Evolutionary conservation across 2,113 vertebrate genomes (phyloP), one percentile per base, ranked within the genome.

Genomic region (Salminus brasiliensis): DNA sequence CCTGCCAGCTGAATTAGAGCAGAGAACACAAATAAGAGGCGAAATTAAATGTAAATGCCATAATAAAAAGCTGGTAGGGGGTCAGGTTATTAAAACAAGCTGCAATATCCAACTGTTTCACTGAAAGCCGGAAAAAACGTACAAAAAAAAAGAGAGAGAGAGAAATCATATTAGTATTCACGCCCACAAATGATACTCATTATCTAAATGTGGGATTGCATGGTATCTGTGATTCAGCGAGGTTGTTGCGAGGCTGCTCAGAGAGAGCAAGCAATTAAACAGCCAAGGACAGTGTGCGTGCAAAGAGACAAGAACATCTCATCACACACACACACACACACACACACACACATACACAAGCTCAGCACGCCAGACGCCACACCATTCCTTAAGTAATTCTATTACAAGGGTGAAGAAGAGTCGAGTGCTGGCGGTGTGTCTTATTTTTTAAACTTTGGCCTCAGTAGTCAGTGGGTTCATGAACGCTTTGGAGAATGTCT

Each of bases 61-160:
- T 74, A 76, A 81, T 83, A 81, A 78, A 85, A 82, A 70, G 36
- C 77, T 80, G 74, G n/a, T 65, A 78, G 69, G 53, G 57, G 83
- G 79, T 82, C 70, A 80, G 43, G 69, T 68, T 82, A 81, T 75
- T 60, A 81, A 71, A 81, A 85, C 65, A 66, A 79, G 59, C 63
- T 80, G 53, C 41, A 69, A 67, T 47, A 21, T 67, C 76, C 15
- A 71, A 72, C 74, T 80, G 81, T 57, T 68, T 52, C 32, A 53
- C 18, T 59, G 36, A 45, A 65, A 13, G 13, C 15, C 16, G 21
- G n/a, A 16, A 23, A 0, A 7, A 41, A 16, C 72, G 52, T 6
- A 76, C 21, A 72, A 21, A 16, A 13, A 23, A 29, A 66, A 23
- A 15, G 53, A 34, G 10, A 74, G 11, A 67, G 34, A 30, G 67